Evolutionary conservation across 2,888 invertebrate species (phyloP), one percentile per base, ranked within the genome.

Genomic region (Tetragonisca angustula): DNA sequence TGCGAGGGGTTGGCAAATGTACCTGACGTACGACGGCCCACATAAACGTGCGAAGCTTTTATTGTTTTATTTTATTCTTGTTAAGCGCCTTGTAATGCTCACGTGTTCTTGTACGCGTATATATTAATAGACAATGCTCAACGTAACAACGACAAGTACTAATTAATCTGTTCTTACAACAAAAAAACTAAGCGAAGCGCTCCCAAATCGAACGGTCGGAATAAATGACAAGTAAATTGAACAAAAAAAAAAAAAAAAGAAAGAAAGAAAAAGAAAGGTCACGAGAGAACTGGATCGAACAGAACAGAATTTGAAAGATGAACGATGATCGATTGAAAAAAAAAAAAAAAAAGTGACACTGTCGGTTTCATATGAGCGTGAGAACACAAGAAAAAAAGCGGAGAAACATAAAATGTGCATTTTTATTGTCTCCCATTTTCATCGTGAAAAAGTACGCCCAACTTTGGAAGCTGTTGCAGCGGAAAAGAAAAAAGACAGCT

Each of bases 21-120:
- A 93, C 93, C 93, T 93, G 92, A 85, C 89, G 86, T 90, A 88
- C 86, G 91, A 88, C 84, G 90, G 89, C 89, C 89, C 91, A 91
- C 87, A 90, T 90, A 83, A 87, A 81, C 83, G 77, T 87, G 87
- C 82, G 81, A 87, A 87, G 87, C 87, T 86, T 75, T 49, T 43
- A 43, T 43, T 75, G 49, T 76, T 81, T 62, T 2, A 61, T 72
- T 84, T 73, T 61, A 70, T 68, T 83, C 72, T 43, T 86, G 76
- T 84, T 81, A 86, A 82, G 80, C 73, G 84, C 64, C 77, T 61
- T 68, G 78, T 84, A 74, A 56, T 81, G 71, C 77, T 64, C 50
- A 65, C 67, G 81, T 72, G 59, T 81, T 70, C 70, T 54, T 81
- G 56, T 78, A 59, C 77, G 80, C 78, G 80, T 64, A 73, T 79